phyloP scores from a whole-genome alignment of 2,888 invertebrate species.

The Scelioninae gen. 2 region DNA sequence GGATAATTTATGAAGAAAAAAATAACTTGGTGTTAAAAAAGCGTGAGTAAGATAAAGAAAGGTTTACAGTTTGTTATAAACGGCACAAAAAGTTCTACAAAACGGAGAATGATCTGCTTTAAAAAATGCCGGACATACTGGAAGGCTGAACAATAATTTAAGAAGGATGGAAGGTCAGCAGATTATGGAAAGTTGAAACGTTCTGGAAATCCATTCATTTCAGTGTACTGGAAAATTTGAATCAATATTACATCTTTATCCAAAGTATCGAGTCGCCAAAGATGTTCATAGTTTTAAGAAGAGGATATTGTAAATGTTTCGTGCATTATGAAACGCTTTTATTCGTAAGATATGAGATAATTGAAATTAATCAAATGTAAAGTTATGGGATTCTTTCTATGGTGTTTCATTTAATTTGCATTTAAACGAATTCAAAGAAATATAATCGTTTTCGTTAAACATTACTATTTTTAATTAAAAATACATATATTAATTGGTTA shows the following conservation, averaged over 20 bases:
- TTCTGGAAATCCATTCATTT: constrained; percentile 44
- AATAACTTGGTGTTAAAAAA: constrained; percentile 28
- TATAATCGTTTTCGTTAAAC: too few relatives aligned
- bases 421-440: too few relatives aligned
- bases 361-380: too few relatives aligned
- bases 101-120: constrained; percentile 38
- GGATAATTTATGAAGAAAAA: constrained; percentile 52
- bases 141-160: constrained; percentile 51
- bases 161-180: constrained; percentile 16
- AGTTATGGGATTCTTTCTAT: too few relatives aligned
- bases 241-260: constrained; percentile 35
- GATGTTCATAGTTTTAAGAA: too few relatives aligned
- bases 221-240: constrained; percentile 37
- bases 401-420: too few relatives aligned
- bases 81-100: constrained; percentile 38
- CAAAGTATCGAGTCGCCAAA: constrained; percentile 35
- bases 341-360: too few relatives aligned
- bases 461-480: too few relatives aligned
- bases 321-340: too few relatives aligned
- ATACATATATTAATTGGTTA: too few relatives aligned
- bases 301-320: too few relatives aligned
- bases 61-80: constrained; percentile 32
- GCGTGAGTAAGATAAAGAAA: constrained; percentile 43
- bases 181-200: constrained; percentile 42
- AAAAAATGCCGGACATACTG: constrained; percentile 26